Conservation (phyloP, 1,140 invertebrate genomes). For the Lordiphosa collinella region DNA sequence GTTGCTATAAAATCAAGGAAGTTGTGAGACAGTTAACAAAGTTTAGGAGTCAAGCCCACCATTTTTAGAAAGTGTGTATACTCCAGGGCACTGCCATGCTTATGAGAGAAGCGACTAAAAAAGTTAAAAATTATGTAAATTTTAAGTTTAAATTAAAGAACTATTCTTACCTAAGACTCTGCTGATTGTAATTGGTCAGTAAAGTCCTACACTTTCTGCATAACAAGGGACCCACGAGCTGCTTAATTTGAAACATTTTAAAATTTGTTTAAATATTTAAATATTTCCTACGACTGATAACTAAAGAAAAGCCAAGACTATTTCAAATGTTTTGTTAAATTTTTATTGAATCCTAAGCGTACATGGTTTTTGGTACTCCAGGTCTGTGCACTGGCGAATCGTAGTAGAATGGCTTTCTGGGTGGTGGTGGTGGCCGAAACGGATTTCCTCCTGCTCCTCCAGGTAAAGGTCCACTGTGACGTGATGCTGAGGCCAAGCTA, state of each 20-base stretch:
- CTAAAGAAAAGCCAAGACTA: slow-evolving; percentile 8
- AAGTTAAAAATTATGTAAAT: not conserved
- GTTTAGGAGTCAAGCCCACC: not conserved
- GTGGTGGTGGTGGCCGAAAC: not conserved
- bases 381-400: slow-evolving; percentile 38
- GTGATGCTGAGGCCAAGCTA: slow-evolving; percentile 25
- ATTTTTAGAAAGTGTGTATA: not conserved
- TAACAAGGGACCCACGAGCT: not conserved
- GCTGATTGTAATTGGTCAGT: not conserved
- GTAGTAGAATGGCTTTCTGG: slow-evolving; percentile 36
- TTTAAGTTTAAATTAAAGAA: too few relatives aligned
- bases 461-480: slow-evolving; percentile 38
- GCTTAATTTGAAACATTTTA: too few relatives aligned
- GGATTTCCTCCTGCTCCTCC: slow-evolving; percentile 24
- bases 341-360: slow-evolving; percentile 36
- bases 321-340: not conserved
- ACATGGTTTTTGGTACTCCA: slow-evolving; percentile 38
- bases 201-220: not conserved
- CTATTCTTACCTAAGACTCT: not conserved
- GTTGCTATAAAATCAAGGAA: not conserved
- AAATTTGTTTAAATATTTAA: too few relatives aligned
- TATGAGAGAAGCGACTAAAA: slow-evolving; percentile 4
- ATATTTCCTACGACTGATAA: not conserved
- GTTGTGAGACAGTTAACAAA: not conserved
- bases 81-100: not conserved